Base-by-base conservation (phyloP, 2,797 vertebrate genomes). In the Sebastes ruberrimus region DNA sequence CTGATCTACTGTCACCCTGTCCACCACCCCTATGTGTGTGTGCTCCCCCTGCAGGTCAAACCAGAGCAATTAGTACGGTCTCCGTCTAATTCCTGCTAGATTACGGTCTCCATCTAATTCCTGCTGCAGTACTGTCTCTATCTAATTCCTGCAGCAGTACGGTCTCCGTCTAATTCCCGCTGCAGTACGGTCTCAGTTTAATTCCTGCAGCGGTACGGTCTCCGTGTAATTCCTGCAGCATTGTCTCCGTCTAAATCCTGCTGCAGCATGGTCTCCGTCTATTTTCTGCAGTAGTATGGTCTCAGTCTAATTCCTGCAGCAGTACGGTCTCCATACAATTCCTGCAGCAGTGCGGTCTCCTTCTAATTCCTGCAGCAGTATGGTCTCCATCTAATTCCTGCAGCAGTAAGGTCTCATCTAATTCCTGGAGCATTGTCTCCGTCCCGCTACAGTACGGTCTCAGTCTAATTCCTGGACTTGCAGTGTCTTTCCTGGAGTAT, bases 71-170 rank as follows among this genome's bases (percentile, higher is more conserved):
- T 46, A 46, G 14, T 16, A 46, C 16, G 42, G 42, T 46, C 14
- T 46, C 42, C 7, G 3, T 42, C 38, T 42, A 42, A 14, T 42
- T 42, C 13, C 38, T 42, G 38, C 13, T 14, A 13, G 5, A 42
- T 13, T 20, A 49, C 11, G 1, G 46, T 49, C 46, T 49, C 18
- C 6, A 4, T 49, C 18, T 49, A 49, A 49, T 20, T 49, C 46
- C 46, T 1, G 16, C 11, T 0, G 3, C 3, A 42, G 5, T 16
- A 42, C 13, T 0, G 14, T 42, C 14, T 42, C 38, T 0, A 1
- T 28, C 3, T 28, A 28, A 28, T 28, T 42, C 13, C 38, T 3
- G 38, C 14, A 0, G 38, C 38, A 2, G 35, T 14, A 38, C 11
- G 0, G 13, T 16, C 42, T 46, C 42, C 0, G 1, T 46, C 1